Base-by-base conservation (phyloP, 1,140 invertebrate genomes). In the Aricia agestis region DNA sequence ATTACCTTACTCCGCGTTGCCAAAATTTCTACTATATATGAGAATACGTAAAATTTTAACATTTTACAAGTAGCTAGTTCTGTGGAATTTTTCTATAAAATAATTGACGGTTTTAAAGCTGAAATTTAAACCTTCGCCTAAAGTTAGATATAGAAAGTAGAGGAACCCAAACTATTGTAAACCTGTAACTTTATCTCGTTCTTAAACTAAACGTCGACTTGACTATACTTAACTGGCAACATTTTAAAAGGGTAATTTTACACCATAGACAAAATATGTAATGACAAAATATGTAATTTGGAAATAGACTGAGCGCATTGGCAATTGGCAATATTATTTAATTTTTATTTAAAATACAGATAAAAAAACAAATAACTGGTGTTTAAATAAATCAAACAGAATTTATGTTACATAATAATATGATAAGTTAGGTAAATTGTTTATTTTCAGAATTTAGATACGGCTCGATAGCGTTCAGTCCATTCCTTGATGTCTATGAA, bases 1-100 rank as follows among this genome's bases (percentile, higher is more conserved):
- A 59, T 17, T 59, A 19, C 59, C 59, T 63, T 19, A 63, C 59
- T 63, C 59, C 59, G 31, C 17, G 59, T 19, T 25, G 59, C 59
- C 59, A 63, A 63, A 63, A 63, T 63, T 19, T 63, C 59, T 63
- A 63, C 59, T 63, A 63, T 63, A 63, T 19, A 63, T 63, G 59
- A 63, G 18, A 63, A 63, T 63, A 63, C 59, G 59, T 63, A 63
- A 63, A 63, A 59, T n/a, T 59, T 25, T 63, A 63, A 63, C 59
- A 63, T 19, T 63, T 63, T 63, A 63, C 18, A 63, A 63, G 59
- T 63, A 63, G 59, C 59, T 63, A 63, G 59, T 63, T 63, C 59
- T 19, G 59, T 63, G 59, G 19, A 63, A 63, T 63, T 63, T 63
- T 31, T 25, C 59, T 63, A 63, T 63, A 19, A 59, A 59, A 63